Evolutionary conservation across 1,140 invertebrate genomes (phyloP).

Genomic region (Drosophila neocordata): DNA sequence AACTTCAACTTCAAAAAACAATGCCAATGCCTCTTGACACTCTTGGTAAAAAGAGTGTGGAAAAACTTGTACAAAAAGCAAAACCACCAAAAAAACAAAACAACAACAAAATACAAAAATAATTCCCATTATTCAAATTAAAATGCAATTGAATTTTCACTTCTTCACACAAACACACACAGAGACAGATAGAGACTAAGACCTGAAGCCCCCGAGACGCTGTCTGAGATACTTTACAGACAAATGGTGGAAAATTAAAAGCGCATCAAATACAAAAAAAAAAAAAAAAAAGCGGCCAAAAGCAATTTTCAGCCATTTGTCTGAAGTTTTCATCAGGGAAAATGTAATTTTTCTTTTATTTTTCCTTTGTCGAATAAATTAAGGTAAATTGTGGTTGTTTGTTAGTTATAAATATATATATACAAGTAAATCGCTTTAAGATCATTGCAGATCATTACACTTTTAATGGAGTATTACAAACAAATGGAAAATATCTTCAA

Average conservation of each 20-base stretch:
- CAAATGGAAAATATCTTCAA: no score
- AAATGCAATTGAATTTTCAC: constrained; percentile 80
- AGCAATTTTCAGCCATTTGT: constrained; percentile 28
- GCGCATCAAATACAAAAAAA: constrained; percentile 38
- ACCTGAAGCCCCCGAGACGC: constrained; percentile 1
- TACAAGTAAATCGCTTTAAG: background rate
- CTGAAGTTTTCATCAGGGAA: constrained; percentile 17
- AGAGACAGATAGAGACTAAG: background rate
- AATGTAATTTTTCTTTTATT: constrained; percentile 4
- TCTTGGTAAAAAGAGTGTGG: constrained; percentile 11
- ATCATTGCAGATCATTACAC: background rate
- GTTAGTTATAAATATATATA: background rate
- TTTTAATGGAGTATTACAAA: no score
- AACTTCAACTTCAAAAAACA: constrained; percentile 44
- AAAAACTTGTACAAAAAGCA: constrained; percentile 28
- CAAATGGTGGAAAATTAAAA: constrained; percentile 51
- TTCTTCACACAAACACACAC: constrained; percentile 38
- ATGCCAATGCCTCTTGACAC: constrained; percentile 71
- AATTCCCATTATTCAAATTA: constrained; percentile 79
- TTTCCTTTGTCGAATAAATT: constrained; percentile 6
- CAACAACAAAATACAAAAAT: constrained; percentile 55
- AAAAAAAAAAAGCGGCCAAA: constrained; percentile 7
- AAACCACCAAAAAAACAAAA: constrained; percentile 49
- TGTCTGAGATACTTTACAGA: constrained; percentile 41
- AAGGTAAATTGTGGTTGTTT: constrained; percentile 4